phyloP scores from a whole-genome alignment of 2,797 vertebrate genomes.

The Philypnodon macrostomus region DNA sequence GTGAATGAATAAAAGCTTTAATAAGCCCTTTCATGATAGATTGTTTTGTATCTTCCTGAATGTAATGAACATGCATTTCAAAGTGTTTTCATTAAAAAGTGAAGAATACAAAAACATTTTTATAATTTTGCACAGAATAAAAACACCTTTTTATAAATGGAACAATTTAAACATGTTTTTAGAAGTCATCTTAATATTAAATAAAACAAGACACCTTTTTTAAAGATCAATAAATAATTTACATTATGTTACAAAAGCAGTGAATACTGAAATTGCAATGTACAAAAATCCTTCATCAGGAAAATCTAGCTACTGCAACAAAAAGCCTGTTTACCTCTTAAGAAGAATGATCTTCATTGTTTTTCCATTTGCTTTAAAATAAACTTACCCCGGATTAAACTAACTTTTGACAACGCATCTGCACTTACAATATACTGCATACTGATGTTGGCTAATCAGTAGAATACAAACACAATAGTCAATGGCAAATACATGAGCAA shows the following conservation, averaged over 20 bases:
- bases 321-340: slow-evolving; percentile 40
- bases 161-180: slow-evolving; percentile 84
- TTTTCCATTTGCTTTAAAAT: slow-evolving; percentile 24
- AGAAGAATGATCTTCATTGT: slow-evolving; percentile 31
- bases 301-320: slow-evolving; percentile 35
- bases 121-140: slow-evolving; percentile 86
- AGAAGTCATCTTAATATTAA: slow-evolving; percentile 84
- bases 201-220: slow-evolving; percentile 84
- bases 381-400: too few relatives aligned
- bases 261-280: slow-evolving; percentile 82
- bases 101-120: slow-evolving; percentile 29
- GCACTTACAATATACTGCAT: slow-evolving; percentile 41
- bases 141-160: slow-evolving; percentile 89
- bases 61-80: background rate
- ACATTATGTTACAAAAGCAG: slow-evolving; percentile 94
- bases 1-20: too few relatives aligned
- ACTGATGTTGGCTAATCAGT: slow-evolving; percentile 31
- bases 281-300: slow-evolving; percentile 59
- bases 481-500: background rate
- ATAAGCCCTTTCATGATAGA: too few relatives aligned
- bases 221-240: slow-evolving; percentile 91
- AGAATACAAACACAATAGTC: too few relatives aligned
- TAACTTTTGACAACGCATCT: slow-evolving; percentile 30
- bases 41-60: too few relatives aligned
- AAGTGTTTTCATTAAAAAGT: background rate